Conservation (phyloP, 2,113 vertebrate genomes). For the Talpa occidentalis region DNA sequence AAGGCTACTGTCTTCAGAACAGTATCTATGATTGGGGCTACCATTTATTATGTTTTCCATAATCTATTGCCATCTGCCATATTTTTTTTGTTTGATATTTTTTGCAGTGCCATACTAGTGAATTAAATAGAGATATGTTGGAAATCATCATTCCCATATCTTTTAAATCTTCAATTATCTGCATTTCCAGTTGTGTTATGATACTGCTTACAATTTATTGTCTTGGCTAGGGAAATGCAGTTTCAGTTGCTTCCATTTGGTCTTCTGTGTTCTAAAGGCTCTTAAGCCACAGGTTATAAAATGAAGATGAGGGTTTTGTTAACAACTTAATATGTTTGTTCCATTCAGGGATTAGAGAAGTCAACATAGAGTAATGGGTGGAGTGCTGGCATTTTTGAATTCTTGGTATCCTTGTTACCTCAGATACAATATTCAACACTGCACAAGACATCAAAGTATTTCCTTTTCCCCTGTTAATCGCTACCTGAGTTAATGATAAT, state of each 20-base stretch:
- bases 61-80: constrained; percentile 52
- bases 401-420: background rate
- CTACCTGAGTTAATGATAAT: background rate
- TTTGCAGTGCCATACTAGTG: background rate
- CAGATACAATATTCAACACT: background rate
- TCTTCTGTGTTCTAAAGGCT: background rate
- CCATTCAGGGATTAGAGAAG: background rate
- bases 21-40: constrained; percentile 3
- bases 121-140: constrained; percentile 46
- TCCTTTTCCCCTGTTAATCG: background rate
- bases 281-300: background rate
- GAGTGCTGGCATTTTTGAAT: background rate
- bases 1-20: constrained; percentile 12
- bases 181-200: background rate
- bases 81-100: background rate
- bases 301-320: background rate
- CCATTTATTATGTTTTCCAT: constrained; percentile 46
- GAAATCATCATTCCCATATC: background rate
- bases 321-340: background rate
- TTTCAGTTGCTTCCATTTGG: background rate
- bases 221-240: background rate
- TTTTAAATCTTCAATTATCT: constrained; percentile 38
- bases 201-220: constrained; percentile 13
- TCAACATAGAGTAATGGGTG: background rate
- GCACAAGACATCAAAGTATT: background rate